Evolutionary conservation across 2,797 vertebrate species (phyloP), one percentile per base, ranked within the genome.

Genomic region (Molossus alvarezi): DNA sequence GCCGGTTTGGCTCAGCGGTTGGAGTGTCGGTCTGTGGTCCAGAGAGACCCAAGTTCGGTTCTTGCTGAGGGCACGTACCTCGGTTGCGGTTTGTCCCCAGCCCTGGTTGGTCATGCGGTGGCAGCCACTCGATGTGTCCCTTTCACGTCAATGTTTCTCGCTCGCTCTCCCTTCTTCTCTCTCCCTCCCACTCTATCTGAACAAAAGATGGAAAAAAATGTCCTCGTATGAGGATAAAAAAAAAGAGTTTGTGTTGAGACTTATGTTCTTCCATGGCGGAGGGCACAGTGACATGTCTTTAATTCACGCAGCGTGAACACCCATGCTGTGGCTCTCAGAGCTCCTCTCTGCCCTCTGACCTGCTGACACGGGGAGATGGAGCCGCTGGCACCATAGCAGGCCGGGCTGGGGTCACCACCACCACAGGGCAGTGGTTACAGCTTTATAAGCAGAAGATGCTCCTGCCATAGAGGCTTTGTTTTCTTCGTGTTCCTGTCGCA

Each of bases 221-320:
- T 33, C 33, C 33, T 33, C 33, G 33, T 33, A 33, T 33, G 33
- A 33, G 33, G 33, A 33, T 33, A 33, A 33, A 33, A 33, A 33
- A 33, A 33, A 33, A 33, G 41, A 86, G 86, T 90, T 69, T 92
- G 84, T 94, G 64, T 67, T 84, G 73, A 88, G 71, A 80, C 71
- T 71, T 9, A 90, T 93, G 88, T 95, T 86, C 85, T 60, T 95
- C 81, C 58, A 75, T 29, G 64, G 92, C 94, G 96, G 67, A 75
- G 57, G 79, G 60, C 29, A 60, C 0, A 12, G 0, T 48, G 88
- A 10, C 11, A 94, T 93, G 57, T 69, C 18, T 8, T 33, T 87
- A 71, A 94, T 57, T 77, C 7, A 48, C 84, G 96, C 91, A 12
- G 72, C 27, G 71, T 25, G 41, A 90, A 87, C 80, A 62, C 83